phyloP scores from a whole-genome alignment of 1,140 invertebrate species.

The Ooceraea biroi region DNA sequence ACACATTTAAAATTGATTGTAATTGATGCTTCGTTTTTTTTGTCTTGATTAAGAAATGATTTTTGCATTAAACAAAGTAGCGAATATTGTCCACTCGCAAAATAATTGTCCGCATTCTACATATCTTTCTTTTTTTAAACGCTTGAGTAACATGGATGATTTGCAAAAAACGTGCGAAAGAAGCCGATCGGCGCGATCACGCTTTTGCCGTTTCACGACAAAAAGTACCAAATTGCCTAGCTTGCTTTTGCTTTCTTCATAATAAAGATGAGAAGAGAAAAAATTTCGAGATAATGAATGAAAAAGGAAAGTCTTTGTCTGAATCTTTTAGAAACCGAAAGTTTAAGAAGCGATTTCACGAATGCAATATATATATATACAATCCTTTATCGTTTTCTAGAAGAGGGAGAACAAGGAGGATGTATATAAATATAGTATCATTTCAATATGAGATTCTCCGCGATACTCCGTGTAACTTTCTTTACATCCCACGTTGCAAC shows the following conservation, averaged over 20 bases:
- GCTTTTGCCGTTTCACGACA: too few species aligned
- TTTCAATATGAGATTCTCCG: slow-evolving; percentile 14
- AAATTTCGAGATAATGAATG: neutral
- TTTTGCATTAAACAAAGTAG: too few species aligned
- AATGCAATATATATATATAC: neutral
- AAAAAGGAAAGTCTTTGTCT: neutral
- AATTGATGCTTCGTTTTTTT: neutral
- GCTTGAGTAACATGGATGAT: neutral
- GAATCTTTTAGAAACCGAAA: slow-evolving; percentile 3
- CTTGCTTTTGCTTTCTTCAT: slow-evolving; percentile 16
- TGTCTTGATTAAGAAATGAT: too few species aligned
- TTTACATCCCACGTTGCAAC: slow-evolving; percentile 13
- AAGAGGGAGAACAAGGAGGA: neutral
- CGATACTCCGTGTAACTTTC: slow-evolving; percentile 3
- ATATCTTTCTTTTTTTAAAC: slow-evolving; percentile 23
- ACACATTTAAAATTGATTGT: neutral
- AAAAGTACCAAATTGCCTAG: too few species aligned
- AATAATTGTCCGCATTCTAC: slow-evolving; percentile 5
- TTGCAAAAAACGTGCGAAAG: too few species aligned
- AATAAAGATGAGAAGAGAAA: slow-evolving; percentile 14
- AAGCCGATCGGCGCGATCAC: too few species aligned
- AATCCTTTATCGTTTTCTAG: neutral
- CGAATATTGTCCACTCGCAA: neutral
- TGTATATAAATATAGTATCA: slow-evolving; percentile 27
- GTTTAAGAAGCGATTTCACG: neutral